Conservation (phyloP, 92 coral and sea anemone species). For the Porites evermanni region DNA sequence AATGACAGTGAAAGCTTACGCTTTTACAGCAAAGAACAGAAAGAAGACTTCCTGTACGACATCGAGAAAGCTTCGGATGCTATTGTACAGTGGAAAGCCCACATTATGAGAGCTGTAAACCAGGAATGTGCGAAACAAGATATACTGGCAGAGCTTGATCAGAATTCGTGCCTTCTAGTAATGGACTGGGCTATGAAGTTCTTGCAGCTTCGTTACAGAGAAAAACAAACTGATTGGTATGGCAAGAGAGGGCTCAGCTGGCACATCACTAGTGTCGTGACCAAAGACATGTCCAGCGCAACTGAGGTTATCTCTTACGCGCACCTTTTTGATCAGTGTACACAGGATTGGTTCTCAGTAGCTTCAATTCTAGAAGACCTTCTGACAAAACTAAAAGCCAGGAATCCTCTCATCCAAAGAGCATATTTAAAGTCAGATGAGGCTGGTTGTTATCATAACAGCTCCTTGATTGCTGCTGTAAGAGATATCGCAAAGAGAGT, state of each 20-base stretch:
- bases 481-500: slow-evolving; percentile 68
- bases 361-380: slow-evolving; percentile 77
- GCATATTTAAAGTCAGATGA: slow-evolving; percentile 77
- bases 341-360: slow-evolving; percentile 86
- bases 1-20: slow-evolving; percentile 45
- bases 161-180: slow-evolving; percentile 65
- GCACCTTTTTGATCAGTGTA: slow-evolving; percentile 82
- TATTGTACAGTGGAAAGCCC: slow-evolving; percentile 82
- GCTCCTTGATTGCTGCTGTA: slow-evolving; percentile 64
- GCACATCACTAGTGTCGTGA: slow-evolving; percentile 77
- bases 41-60: slow-evolving; percentile 78
- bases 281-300: slow-evolving; percentile 44
- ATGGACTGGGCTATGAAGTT: slow-evolving; percentile 94
- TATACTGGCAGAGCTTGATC: slow-evolving; percentile 57
- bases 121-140: slow-evolving; percentile 81
- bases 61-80: slow-evolving; percentile 63
- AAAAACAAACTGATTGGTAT: slow-evolving; percentile 81
- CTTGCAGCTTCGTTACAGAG: slow-evolving; percentile 78
- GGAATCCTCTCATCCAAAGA: slow-evolving; percentile 60
- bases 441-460: slow-evolving; percentile 83
- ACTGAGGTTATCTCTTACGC: slow-evolving; percentile 72
- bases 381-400: slow-evolving; percentile 58
- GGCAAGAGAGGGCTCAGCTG: slow-evolving; percentile 79
- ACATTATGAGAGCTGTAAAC: slow-evolving; percentile 76
- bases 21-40: slow-evolving; percentile 76